Percentiles rank a stretch among this genome's conserved stretches.
Evolutionary conservation across 2,797 vertebrate genomes (phyloP).

Genomic region (Acipenser ruthenus): DNA sequence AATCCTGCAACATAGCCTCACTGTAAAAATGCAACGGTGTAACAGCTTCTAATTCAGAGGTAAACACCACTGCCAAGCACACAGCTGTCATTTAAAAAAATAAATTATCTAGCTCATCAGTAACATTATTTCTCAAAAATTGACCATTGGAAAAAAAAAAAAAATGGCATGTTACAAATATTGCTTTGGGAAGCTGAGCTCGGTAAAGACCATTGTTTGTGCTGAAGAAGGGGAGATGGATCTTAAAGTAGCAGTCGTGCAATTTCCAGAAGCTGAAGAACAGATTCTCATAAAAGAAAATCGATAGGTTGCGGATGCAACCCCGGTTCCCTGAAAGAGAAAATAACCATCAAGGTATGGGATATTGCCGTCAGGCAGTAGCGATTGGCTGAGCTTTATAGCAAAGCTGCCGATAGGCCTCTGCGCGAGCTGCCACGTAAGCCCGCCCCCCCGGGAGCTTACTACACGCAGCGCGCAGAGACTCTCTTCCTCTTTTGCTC

Average conservation of each 20-base stretch:
- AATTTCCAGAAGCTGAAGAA: conserved; percentile 23
- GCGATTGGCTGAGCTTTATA: too few relatives aligned
- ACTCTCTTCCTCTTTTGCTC: too few relatives aligned
- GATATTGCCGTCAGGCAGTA: too few relatives aligned
- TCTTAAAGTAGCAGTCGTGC: conserved; percentile 87
- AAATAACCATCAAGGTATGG: too few relatives aligned
- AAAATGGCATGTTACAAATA: conserved; percentile 91
- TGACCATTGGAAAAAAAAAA: conserved; percentile 56
- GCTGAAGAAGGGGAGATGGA: conserved; percentile 57
- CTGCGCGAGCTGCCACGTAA: too few relatives aligned
- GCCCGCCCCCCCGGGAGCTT: too few relatives aligned
- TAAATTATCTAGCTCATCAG: conserved; percentile 37
- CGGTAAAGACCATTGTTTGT: conserved; percentile 85
- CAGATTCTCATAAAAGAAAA: too few relatives aligned
- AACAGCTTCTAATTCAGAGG: conserved; percentile 30
- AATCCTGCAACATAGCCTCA: conserved; percentile 50
- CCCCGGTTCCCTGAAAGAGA: too few relatives aligned
- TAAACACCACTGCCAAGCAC: conserved; percentile 33
- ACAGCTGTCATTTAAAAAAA: conserved; percentile 45
- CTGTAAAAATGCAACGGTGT: conserved; percentile 28
- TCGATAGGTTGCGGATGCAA: too few relatives aligned
- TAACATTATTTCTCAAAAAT: conserved; percentile 53
- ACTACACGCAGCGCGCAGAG: too few relatives aligned
- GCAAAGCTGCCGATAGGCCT: too few relatives aligned
- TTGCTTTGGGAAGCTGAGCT: conserved; percentile 77